Conservation (phyloP, 2,797 vertebrate species). For the Clarias pachynema region DNA sequence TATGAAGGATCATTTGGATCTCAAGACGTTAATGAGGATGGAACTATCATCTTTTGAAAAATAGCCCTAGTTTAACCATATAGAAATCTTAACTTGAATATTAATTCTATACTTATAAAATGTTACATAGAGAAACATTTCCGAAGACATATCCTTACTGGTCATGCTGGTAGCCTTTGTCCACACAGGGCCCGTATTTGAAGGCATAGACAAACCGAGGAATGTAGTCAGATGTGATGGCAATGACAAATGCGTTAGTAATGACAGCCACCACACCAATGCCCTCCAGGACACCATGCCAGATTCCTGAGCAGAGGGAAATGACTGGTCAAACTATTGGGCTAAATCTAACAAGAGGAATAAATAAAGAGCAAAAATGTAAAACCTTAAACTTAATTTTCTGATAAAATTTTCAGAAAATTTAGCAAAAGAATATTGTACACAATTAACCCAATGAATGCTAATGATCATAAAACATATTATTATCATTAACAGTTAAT, state of each 20-base stretch:
- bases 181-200: constrained; percentile 93
- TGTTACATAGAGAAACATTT: neutral
- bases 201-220: constrained; percentile 98
- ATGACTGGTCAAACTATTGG: neutral
- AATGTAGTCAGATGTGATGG: constrained; percentile 98
- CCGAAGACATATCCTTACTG: constrained; percentile 72
- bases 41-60: neutral
- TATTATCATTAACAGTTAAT: neutral
- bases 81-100: neutral
- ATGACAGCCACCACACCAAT: constrained; percentile 97
- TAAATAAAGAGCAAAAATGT: neutral
- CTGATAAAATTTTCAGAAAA: neutral
- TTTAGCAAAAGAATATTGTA: neutral
- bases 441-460: neutral
- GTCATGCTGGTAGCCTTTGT: constrained; percentile 83
- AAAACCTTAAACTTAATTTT: neutral
- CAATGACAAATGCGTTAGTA: constrained; percentile 98
- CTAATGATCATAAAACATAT: neutral
- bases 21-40: too few species aligned
- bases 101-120: neutral
- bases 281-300: constrained; percentile 97
- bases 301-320: constrained; percentile 82
- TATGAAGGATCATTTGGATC: too few species aligned
- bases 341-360: neutral
- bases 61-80: neutral